A percentile compares a stretch with the other conserved stretches of the same genome.
These are phyloP conservation scores for Pygoscelis antarcticus DNA, from an alignment of 2,113 vertebrate species.

Conservation along the genomic window DNA sequence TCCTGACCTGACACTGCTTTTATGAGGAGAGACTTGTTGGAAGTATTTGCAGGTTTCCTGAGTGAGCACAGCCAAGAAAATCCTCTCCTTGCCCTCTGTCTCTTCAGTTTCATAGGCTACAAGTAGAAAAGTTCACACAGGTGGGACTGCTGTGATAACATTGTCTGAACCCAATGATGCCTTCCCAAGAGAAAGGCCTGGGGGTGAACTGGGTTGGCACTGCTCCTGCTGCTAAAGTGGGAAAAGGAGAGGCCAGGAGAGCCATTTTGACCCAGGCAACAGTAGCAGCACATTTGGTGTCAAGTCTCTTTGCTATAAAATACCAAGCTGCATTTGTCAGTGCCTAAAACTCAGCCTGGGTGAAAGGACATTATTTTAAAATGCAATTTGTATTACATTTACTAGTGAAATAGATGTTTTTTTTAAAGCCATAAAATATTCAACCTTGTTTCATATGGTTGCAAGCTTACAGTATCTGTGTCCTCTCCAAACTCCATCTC, in stretches of 20 bases:
- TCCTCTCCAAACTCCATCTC: background rate
- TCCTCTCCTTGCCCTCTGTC: background rate
- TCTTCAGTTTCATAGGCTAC: background rate
- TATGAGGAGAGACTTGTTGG: background rate
- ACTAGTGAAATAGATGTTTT: background rate
- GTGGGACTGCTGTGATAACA: background rate
- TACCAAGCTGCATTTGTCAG: background rate
- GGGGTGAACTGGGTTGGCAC: background rate
- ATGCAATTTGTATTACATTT: background rate
- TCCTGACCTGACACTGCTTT: background rate
- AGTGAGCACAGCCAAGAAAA: background rate
- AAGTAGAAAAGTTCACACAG: background rate
- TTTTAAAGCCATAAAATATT: background rate
- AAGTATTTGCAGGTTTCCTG: background rate
- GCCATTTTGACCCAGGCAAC: background rate
- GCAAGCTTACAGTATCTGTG: background rate
- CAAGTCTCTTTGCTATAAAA: background rate
- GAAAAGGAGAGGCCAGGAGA: background rate
- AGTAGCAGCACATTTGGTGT: background rate
- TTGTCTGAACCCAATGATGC: background rate
- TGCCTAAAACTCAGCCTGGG: background rate
- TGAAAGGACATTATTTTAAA: background rate
- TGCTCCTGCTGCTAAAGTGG: background rate
- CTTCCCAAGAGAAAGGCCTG: background rate
- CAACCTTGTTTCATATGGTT: background rate